Conservation (phyloP, 2,113 vertebrate species). For the Alectura lathami region DNA sequence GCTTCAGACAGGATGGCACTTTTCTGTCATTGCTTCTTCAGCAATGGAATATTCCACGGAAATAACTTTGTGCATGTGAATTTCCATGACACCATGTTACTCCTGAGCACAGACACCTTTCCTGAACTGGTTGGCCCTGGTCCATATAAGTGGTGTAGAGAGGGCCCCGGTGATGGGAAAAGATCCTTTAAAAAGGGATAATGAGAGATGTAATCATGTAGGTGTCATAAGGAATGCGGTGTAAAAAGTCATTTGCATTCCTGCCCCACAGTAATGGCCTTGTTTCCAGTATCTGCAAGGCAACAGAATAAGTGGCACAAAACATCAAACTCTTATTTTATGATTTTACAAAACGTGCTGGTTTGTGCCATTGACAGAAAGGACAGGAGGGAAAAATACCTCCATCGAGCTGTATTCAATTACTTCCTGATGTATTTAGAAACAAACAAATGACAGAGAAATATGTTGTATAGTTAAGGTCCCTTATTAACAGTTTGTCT, state of each 20-base stretch:
- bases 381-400: background rate
- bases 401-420: background rate
- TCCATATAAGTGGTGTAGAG: background rate
- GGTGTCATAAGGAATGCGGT: background rate
- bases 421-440: background rate
- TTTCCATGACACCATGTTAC: background rate
- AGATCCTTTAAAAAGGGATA: background rate
- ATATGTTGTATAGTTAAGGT: background rate
- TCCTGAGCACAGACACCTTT: background rate
- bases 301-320: background rate
- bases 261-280: background rate
- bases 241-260: background rate
- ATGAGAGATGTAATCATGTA: background rate
- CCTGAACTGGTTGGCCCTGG: background rate
- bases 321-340: background rate
- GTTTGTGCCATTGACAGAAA: background rate
- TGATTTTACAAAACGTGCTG: background rate
- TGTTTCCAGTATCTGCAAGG: background rate
- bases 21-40: background rate
- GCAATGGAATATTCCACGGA: background rate
- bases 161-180: background rate
- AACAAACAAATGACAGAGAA: background rate
- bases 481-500: constrained; percentile 35
- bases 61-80: background rate
- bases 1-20: background rate